These are phyloP conservation scores for Beris chalybata DNA, from an alignment of 2,888 invertebrate species.

Conservation along the genomic window DNA sequence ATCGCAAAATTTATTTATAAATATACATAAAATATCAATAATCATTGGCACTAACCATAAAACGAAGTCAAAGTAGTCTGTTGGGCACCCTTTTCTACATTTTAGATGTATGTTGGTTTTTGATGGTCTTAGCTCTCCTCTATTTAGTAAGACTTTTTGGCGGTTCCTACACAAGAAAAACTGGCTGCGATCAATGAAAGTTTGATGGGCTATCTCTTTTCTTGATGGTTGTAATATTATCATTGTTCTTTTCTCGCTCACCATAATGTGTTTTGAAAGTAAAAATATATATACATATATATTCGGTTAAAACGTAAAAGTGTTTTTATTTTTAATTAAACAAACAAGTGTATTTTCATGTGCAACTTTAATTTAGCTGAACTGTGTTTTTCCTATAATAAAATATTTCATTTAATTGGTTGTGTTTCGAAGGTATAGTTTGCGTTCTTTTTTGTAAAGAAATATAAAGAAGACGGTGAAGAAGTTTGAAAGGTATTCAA, in stretches of 20 bases:
- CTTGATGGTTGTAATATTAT: too few species aligned
- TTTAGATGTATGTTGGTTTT: constrained; percentile 18
- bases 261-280: too few species aligned
- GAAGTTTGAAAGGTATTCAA: constrained; percentile 1
- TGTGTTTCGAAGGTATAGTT: neutral
- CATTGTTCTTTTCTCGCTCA: too few species aligned
- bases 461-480: neutral
- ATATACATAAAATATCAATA: constrained; percentile 22
- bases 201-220: too few species aligned
- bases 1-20: neutral
- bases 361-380: too few species aligned
- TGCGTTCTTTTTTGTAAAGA: neutral
- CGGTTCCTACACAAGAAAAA: neutral
- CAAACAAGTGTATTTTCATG: too few species aligned
- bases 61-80: constrained; percentile 23
- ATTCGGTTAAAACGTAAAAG: too few species aligned
- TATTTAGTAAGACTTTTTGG: too few species aligned
- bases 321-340: too few species aligned
- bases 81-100: constrained; percentile 18
- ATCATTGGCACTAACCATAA: constrained; percentile 37
- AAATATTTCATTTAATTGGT: too few species aligned
- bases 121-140: neutral
- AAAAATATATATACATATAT: too few species aligned
- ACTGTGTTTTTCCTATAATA: too few species aligned
- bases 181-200: neutral